Conservation (phyloP, 2,797 vertebrate genomes). For the Toxotes lorentzi region DNA sequence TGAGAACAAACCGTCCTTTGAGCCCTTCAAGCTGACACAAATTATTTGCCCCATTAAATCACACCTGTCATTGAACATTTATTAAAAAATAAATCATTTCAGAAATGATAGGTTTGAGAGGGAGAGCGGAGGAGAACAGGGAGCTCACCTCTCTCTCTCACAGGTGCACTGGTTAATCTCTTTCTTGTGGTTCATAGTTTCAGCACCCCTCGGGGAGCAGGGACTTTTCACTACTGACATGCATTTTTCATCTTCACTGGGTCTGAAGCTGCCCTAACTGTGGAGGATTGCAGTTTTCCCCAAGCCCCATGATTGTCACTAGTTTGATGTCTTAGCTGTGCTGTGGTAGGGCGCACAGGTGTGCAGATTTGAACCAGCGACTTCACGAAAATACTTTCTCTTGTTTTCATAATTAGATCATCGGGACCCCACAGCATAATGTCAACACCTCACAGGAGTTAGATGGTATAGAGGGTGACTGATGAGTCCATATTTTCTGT, state of each 20-base stretch:
- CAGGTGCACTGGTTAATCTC: constrained; percentile 69
- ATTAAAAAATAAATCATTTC: constrained; percentile 65
- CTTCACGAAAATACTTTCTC: constrained; percentile 34
- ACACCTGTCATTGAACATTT: constrained; percentile 57
- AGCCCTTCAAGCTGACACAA: constrained; percentile 49
- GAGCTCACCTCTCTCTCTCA: constrained; percentile 52
- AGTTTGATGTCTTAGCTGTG: constrained; percentile 58
- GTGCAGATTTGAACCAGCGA: constrained; percentile 32
- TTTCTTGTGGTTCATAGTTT: constrained; percentile 74
- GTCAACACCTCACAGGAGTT: constrained; percentile 35
- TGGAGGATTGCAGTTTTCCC: constrained; percentile 81
- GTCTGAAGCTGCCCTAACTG: constrained; percentile 56
- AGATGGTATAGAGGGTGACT: constrained; percentile 14
- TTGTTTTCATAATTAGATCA: constrained; percentile 25
- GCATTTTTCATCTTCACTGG: constrained; percentile 76
- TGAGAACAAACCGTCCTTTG: constrained; percentile 43
- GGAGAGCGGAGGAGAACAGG: constrained; percentile 10
- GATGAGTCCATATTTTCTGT: constrained; percentile 27
- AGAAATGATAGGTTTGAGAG: constrained; percentile 45
- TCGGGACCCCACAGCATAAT: constrained; percentile 32
- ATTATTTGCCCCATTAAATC: constrained; percentile 67
- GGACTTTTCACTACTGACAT: constrained; percentile 80
- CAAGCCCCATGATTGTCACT: constrained; percentile 60
- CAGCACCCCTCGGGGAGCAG: constrained; percentile 57
- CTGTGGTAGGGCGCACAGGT: constrained; percentile 41